Evolutionary conservation across 1,140 invertebrate genomes (phyloP).

Genomic region (Trichomalopsis sarcophagae): DNA sequence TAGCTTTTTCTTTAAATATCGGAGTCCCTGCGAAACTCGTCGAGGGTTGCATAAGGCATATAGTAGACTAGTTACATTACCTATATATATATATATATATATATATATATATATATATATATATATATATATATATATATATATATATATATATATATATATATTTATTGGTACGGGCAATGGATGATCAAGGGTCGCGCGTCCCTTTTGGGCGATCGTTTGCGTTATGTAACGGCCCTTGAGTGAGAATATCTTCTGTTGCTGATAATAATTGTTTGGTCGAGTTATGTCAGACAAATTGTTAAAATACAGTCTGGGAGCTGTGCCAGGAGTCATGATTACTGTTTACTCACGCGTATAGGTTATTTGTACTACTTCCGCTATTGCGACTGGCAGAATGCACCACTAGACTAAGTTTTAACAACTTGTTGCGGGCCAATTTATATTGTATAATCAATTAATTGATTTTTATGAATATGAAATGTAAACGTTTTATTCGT

Average conservation of each 20-base stretch:
- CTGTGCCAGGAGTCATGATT: not conserved
- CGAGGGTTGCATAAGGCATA: conserved; percentile 27
- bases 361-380: not conserved
- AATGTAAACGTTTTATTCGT: not conserved
- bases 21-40: not conserved
- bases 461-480: not conserved
- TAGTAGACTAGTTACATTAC: not conserved
- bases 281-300: not conserved
- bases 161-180: not conserved
- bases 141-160: too few species aligned
- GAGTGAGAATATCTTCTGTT: not conserved
- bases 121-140: too few species aligned
- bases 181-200: conserved; percentile 9
- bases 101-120: too few species aligned
- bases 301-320: not conserved
- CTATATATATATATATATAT: too few species aligned
- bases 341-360: not conserved
- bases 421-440: not conserved
- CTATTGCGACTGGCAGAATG: too few species aligned
- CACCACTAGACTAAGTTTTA: not conserved
- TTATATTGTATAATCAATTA: not conserved
- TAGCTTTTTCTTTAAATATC: not conserved
- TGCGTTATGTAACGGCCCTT: conserved; percentile 3
- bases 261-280: not conserved
- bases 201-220: conserved; percentile 14